Evolutionary conservation across 2,797 vertebrate genomes (phyloP).

Genomic region (Chiroxiphia lanceolata): DNA sequence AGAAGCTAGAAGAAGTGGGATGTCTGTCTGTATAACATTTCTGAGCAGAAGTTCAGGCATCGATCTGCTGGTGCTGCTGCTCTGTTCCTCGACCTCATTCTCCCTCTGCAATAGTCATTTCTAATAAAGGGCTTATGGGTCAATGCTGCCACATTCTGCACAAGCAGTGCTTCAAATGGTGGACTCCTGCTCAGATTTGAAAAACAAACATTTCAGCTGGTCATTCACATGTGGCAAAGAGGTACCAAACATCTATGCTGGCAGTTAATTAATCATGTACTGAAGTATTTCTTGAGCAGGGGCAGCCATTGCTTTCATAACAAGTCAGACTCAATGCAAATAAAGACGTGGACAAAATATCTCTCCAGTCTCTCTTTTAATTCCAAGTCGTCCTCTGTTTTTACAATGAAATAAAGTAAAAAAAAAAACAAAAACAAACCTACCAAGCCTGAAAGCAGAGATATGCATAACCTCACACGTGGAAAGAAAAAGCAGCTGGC

Average conservation of each 20-base stretch:
- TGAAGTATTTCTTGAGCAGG: neutral
- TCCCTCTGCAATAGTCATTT: neutral
- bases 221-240: neutral
- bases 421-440: neutral
- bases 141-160: neutral
- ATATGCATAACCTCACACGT: neutral
- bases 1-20: neutral
- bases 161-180: neutral
- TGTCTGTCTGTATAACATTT: neutral
- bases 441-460: neutral
- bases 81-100: neutral
- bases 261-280: neutral
- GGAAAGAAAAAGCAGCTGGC: constrained; percentile 11
- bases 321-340: neutral
- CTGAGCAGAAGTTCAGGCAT: neutral
- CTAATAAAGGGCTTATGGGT: neutral
- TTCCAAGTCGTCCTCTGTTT: constrained; percentile 1
- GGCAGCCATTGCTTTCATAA: neutral
- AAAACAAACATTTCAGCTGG: neutral
- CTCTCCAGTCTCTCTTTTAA: neutral
- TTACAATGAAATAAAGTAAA: neutral
- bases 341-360: neutral
- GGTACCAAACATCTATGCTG: neutral
- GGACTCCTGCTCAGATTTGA: neutral
- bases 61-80: neutral